Conservation (phyloP, 2,113 vertebrate species). For the Anarrhichthys ocellatus region DNA sequence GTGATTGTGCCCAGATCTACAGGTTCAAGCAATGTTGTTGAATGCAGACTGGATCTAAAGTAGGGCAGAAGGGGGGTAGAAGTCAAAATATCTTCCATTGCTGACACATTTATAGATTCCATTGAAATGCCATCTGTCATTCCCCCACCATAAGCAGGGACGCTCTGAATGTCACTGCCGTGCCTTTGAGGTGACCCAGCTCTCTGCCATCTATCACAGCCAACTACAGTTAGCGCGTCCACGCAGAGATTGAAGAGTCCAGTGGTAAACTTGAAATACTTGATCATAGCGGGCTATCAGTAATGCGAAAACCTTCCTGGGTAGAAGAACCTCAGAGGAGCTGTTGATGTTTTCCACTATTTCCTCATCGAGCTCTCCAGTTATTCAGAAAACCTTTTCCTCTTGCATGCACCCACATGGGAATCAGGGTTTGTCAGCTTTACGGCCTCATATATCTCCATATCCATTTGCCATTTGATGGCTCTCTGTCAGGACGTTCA, state of each 20-base stretch:
- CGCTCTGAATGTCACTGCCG: conserved; percentile 70
- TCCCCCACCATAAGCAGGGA: conserved; percentile 49
- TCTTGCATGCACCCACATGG: conserved; percentile 4
- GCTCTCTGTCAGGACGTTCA: conserved; percentile 63
- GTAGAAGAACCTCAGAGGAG: conserved; percentile 18
- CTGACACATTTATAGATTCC: conserved; percentile 73
- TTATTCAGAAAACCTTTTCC: background rate
- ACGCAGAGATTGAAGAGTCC: conserved; percentile 38
- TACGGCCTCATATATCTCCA: conserved; percentile 53
- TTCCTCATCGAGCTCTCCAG: background rate
- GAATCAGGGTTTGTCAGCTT: conserved; percentile 44
- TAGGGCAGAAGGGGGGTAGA: conserved; percentile 42
- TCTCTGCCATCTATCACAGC: conserved; percentile 75
- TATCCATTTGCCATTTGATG: conserved; percentile 62
- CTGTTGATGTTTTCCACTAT: background rate
- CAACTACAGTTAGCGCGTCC: conserved; percentile 42
- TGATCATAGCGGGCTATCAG: conserved; percentile 38
- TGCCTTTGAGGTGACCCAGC: conserved; percentile 70
- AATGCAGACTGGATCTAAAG: conserved; percentile 41
- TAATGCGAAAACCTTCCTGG: conserved; percentile 15
- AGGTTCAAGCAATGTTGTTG: background rate
- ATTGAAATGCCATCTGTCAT: conserved; percentile 78
- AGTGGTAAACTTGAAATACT: conserved; percentile 41
- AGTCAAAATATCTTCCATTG: conserved; percentile 53
- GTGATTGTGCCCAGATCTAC: background rate